Base-by-base conservation (phyloP, 2,797 vertebrate genomes). In the Sternotherus odoratus region DNA sequence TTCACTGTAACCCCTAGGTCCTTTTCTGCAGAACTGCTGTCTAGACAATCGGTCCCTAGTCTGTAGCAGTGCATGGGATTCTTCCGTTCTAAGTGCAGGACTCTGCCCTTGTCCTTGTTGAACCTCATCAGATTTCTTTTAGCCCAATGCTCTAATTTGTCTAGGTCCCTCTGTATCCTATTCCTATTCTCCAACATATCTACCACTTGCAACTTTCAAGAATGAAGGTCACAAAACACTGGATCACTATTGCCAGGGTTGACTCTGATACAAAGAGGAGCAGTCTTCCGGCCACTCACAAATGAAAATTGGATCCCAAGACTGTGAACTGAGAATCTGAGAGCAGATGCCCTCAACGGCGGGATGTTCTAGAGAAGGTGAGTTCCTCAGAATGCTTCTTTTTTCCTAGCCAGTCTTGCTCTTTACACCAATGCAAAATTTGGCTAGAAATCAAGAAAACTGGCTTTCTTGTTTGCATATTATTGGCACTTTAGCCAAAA, bases 341-440 rank as follows among this genome's bases (percentile, higher is more conserved):
- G 85, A 86, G 39, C 3, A 87, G 1, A 0, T 85, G 12, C 30
- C 86, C 8, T 54, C 78, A 91, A 79, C 1, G 51, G 30, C 8
- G 82, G 66, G 79, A 46, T 1, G 0, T 85, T 87, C 72, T 33
- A 85, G 36, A 77, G 66, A 23, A 57, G 86, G 83, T 57, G 28
- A 17, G 0, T 2, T 63, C 75, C 5, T 60, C n/a, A 54, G 1
- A 48, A 3, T 79, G 81, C 3, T 43, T 8, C 1, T 10, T 0
- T 53, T 46, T 93, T 92, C 24, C 6, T 57, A 23, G 11, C 53
- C 48, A 87, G 74, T 39, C 19, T 87, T 87, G 1, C 5, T 72
- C 23, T 12, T 43, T 36, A 72, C 69, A 75, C 63, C 88, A 11
- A 5, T 15, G 5, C 17, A 77, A 3, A 7, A 21, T 53, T 56